Conservation (phyloP, 2,888 invertebrate genomes). For the Apotomis betuletana region DNA sequence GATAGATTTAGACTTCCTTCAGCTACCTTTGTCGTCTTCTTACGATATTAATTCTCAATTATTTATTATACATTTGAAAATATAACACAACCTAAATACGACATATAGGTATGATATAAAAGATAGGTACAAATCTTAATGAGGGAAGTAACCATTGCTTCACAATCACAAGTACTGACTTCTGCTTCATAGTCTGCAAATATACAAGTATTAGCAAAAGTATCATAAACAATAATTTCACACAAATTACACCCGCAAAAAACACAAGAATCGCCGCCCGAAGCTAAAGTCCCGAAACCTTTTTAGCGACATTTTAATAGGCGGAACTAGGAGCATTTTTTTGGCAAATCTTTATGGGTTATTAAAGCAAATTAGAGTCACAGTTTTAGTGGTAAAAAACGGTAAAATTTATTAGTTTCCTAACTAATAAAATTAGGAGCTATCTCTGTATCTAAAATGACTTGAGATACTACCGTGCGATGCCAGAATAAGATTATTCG, state of each 20-base stretch:
- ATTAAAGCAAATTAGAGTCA: slow-evolving; percentile 78
- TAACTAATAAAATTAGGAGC: slow-evolving; percentile 73
- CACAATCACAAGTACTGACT: too few species aligned
- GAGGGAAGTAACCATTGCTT: too few species aligned
- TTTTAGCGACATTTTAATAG: slow-evolving; percentile 66
- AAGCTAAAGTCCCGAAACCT: slow-evolving; percentile 50
- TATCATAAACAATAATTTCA: slow-evolving; percentile 18
- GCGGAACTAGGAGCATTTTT: slow-evolving; percentile 67
- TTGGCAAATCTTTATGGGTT: slow-evolving; percentile 74
- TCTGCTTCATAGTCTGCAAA: neutral
- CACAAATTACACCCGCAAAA: slow-evolving; percentile 14
- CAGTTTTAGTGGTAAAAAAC: slow-evolving; percentile 53
- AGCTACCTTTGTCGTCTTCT: too few species aligned
- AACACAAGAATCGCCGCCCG: slow-evolving; percentile 24
- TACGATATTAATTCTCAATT: too few species aligned
- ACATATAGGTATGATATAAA: too few species aligned
- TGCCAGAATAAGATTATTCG: slow-evolving; percentile 61
- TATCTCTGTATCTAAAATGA: slow-evolving; percentile 75
- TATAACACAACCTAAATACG: too few species aligned
- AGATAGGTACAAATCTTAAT: too few species aligned
- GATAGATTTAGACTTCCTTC: too few species aligned
- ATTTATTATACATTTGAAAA: too few species aligned
- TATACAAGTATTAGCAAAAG: neutral
- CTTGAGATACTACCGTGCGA: slow-evolving; percentile 61
- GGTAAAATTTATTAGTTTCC: slow-evolving; percentile 76